phyloP scores from a whole-genome alignment of 2,113 vertebrate species.

The Indicator indicator region DNA sequence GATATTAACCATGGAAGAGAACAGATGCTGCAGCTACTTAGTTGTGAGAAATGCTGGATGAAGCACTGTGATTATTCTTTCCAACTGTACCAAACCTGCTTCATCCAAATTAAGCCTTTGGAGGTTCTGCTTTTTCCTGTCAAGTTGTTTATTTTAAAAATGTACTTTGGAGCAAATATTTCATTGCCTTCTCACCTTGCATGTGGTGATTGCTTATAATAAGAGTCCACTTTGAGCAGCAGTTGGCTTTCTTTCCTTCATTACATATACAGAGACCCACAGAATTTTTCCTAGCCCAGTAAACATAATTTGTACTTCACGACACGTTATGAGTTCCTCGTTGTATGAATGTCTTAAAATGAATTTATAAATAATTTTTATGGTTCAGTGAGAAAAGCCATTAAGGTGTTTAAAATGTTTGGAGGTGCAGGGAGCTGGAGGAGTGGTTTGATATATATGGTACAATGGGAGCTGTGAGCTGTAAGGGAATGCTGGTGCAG shows the following conservation, averaged over 20 bases:
- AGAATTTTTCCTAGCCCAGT: constrained; percentile 62
- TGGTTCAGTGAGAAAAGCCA: constrained; percentile 71
- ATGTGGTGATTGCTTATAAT: constrained; percentile 31
- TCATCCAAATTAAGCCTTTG: constrained; percentile 43
- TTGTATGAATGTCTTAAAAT: constrained; percentile 71
- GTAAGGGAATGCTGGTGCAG: constrained; percentile 6
- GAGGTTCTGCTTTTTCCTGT: constrained; percentile 31
- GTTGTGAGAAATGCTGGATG: background rate
- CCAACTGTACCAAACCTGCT: constrained; percentile 30
- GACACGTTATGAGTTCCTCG: constrained; percentile 54
- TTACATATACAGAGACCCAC: constrained; percentile 65
- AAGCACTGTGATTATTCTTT: background rate
- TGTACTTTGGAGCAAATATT: constrained; percentile 23
- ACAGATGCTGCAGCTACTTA: background rate
- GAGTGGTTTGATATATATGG: constrained; percentile 65
- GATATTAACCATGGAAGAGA: background rate
- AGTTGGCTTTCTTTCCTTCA: constrained; percentile 63
- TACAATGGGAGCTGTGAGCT: constrained; percentile 44
- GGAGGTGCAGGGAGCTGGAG: constrained; percentile 68
- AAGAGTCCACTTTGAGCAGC: constrained; percentile 47
- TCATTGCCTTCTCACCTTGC: constrained; percentile 52
- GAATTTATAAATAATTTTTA: constrained; percentile 80
- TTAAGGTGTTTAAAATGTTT: constrained; percentile 77
- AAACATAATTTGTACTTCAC: constrained; percentile 74
- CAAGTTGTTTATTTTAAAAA: constrained; percentile 59